phyloP scores from a whole-genome alignment of 2,888 invertebrate genomes.

The Tipula vernalis region DNA sequence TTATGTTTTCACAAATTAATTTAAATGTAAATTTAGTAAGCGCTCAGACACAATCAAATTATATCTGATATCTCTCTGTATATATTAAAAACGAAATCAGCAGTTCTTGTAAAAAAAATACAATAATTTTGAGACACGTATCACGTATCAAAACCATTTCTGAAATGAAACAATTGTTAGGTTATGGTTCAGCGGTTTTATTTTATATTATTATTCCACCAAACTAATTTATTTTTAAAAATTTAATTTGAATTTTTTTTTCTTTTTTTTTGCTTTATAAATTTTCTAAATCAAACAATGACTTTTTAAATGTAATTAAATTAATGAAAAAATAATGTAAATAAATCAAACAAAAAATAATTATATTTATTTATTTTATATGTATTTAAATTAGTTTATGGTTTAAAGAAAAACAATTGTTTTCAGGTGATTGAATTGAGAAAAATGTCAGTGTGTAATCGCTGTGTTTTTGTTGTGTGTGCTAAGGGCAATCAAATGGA shows the following conservation, averaged over 20 bases:
- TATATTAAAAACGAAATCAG: not conserved
- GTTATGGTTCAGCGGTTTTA: not conserved
- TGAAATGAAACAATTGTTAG: not conserved
- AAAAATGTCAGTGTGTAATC: not conserved
- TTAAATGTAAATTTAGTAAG: not conserved
- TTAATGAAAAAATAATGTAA: not conserved
- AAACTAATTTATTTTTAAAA: not conserved
- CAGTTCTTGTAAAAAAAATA: not conserved
- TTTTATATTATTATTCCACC: not conserved
- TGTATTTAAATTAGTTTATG: not conserved
- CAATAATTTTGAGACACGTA: not conserved
- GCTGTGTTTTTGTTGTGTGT: not conserved
- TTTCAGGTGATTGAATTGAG: not conserved
- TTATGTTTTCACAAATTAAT: not conserved
- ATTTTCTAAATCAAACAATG: conserved; percentile 4
- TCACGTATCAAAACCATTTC: not conserved
- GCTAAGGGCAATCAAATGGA: not conserved
- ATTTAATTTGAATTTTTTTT: not conserved
- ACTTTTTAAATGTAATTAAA: not conserved
- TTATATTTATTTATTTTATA: not conserved
- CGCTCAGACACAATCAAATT: not conserved
- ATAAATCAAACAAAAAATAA: conserved; percentile 4
- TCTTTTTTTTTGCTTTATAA: not conserved
- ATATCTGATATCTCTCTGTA: not conserved
- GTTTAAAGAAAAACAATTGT: not conserved